Conservation (phyloP, 1,140 invertebrate genomes). For the Dendrolimus punctatus region DNA sequence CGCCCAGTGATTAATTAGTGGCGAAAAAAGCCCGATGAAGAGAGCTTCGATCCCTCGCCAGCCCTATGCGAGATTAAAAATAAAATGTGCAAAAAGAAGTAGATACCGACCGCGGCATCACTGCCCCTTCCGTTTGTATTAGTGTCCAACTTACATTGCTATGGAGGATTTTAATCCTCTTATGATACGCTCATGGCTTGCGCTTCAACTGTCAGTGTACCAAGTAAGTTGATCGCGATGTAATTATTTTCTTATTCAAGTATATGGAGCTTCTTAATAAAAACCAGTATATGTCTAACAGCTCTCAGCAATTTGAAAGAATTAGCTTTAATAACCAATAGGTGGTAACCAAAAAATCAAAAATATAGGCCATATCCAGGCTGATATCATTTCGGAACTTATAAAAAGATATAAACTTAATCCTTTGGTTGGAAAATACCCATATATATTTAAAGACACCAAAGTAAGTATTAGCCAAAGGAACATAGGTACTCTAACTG, state of each 20-base stretch:
- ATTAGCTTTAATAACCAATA: no score
- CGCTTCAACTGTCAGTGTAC: slow-evolving; percentile 3
- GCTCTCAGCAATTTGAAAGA: background rate
- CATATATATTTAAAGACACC: slow-evolving; percentile 28
- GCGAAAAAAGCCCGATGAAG: slow-evolving; percentile 35
- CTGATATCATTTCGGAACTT: no score
- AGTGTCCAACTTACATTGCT: slow-evolving; percentile 1
- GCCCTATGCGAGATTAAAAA: slow-evolving; percentile 40
- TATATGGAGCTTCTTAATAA: no score
- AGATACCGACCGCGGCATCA: slow-evolving; percentile 16
- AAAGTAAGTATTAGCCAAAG: slow-evolving; percentile 32
- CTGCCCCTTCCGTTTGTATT: slow-evolving; percentile 16
- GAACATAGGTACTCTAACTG: slow-evolving; percentile 50
- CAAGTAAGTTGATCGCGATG: background rate
- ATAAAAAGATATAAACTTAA: no score
- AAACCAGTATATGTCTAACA: no score
- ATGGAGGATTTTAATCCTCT: slow-evolving; percentile 1
- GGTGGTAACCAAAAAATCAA: no score
- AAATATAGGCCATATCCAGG: no score
- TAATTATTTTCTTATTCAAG: no score
- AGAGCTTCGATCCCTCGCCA: slow-evolving; percentile 22
- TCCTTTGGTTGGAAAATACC: no score
- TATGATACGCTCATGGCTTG: slow-evolving; percentile 4
- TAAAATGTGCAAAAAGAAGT: slow-evolving; percentile 20
- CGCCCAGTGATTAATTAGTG: slow-evolving; percentile 46